These are phyloP conservation scores for Athalia rosae DNA, from an alignment of 2,888 invertebrate species.

Conservation along the genomic window DNA sequence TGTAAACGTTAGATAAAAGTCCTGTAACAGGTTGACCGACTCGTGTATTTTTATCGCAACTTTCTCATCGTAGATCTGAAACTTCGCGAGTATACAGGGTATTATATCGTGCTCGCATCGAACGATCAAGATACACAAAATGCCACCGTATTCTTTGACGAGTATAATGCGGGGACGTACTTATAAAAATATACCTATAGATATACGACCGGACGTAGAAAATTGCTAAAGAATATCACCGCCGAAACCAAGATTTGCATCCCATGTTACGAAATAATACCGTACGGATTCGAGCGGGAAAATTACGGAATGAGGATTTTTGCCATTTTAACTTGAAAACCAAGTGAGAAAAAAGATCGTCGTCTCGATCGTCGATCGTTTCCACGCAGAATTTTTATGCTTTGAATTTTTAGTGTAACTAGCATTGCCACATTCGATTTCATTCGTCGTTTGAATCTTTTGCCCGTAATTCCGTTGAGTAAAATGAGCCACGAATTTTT, in stretches of 20 bases:
- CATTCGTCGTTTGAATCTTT: too few species aligned
- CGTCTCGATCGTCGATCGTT: too few species aligned
- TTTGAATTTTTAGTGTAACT: too few species aligned
- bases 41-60: conserved; percentile 45
- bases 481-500: too few species aligned
- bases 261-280: too few species aligned
- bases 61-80: conserved; percentile 32
- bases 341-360: too few species aligned
- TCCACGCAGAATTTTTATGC: too few species aligned
- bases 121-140: neutral
- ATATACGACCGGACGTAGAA: neutral
- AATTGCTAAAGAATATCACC: conserved; percentile 10
- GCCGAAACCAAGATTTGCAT: neutral
- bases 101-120: conserved; percentile 5
- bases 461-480: too few species aligned
- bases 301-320: too few species aligned
- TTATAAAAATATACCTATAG: neutral
- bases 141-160: conserved; percentile 21
- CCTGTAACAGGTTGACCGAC: conserved; percentile 66
- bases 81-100: conserved; percentile 13
- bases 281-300: too few species aligned
- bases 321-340: too few species aligned
- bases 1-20: conserved; percentile 65
- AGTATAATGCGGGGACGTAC: neutral
- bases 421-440: too few species aligned